phyloP scores from a whole-genome alignment of 2,797 vertebrate genomes.

The Leptoclinus maculatus region DNA sequence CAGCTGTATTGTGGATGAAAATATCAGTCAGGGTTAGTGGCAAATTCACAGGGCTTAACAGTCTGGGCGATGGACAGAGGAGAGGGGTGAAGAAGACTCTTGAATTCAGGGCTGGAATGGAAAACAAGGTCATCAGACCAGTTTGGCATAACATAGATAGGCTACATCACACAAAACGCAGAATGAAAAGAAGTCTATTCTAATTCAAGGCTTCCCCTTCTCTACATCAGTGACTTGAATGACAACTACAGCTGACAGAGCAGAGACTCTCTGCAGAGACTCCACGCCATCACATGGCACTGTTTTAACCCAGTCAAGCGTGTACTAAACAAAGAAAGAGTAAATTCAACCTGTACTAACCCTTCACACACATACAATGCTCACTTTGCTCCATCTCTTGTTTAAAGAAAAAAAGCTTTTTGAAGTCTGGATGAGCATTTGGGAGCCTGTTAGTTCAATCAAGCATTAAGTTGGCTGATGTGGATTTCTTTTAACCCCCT shows the following conservation, averaged over 20 bases:
- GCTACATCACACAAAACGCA: neutral
- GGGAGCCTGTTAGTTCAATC: slow-evolving; percentile 62
- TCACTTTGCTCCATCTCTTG: slow-evolving; percentile 28
- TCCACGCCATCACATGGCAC: neutral
- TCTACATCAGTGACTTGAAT: slow-evolving; percentile 42
- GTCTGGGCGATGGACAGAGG: slow-evolving; percentile 30
- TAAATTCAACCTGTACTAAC: slow-evolving; percentile 33
- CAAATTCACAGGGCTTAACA: slow-evolving; percentile 50
- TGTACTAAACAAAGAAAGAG: slow-evolving; percentile 17
- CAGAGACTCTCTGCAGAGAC: neutral
- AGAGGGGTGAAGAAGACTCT: slow-evolving; percentile 16
- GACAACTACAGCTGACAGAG: slow-evolving; percentile 30
- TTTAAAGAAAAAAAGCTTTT: slow-evolving; percentile 38
- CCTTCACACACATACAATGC: neutral
- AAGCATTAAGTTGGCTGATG: slow-evolving; percentile 64
- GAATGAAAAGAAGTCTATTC: slow-evolving; percentile 48
- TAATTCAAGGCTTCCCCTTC: slow-evolving; percentile 37
- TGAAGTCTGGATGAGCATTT: slow-evolving; percentile 60
- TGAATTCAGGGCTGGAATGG: slow-evolving; percentile 27
- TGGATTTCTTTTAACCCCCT: slow-evolving; percentile 60
- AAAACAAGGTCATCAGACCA: slow-evolving; percentile 43
- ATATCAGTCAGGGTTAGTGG: slow-evolving; percentile 50
- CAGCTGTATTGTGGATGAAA: slow-evolving; percentile 56
- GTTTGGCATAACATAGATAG: slow-evolving; percentile 28
- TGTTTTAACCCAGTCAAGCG: slow-evolving; percentile 32